Evolutionary conservation across 2,113 vertebrate species (phyloP), one percentile per base, ranked within the genome.

Genomic region (Uropsilus gracilis): DNA sequence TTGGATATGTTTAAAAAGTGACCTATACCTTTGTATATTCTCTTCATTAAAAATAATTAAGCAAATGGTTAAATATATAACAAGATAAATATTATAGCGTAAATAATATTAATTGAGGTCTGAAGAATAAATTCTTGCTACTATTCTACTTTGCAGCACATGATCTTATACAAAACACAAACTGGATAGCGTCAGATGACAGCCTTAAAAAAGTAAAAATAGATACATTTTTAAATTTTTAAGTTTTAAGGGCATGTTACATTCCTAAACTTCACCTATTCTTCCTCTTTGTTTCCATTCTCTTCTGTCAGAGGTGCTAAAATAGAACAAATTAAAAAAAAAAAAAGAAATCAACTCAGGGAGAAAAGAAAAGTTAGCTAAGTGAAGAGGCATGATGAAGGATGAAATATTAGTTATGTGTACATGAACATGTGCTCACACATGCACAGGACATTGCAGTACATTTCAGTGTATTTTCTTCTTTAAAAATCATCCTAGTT

Each of bases 221-320:
- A 46, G 59, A 83, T 50, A 44, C 0, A 68, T 77, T 63, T 64
- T 90, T 34, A 4, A 34, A 76, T 90, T 37, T 11, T 86, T 68
- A 66, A 78, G 75, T 59, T 95, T 59, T 10, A 94, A 77, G 17
- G 37, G n/a, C 20, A 55, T 39, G 64, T 53, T 75, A 16, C 63
- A 64, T 77, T 86, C 34, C 59, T 55, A 78, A 68, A 17, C 91
- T 91, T 82, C 18, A 26, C 10, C n/a, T 77, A 20, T 14, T 55
- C 37, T 68, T 28, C 20, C 32, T 32, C 14, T 64, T 61, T 44
- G 6, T 78, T 48, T 66, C 8, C 10, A 8, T 94, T 64, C 10
- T 91, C 24, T 55, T 78, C 59, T 93, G 34, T 6, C 37, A 92
- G 34, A 94, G 57, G 3, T 88, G 16, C 88, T 50, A 77, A 89